Percentiles rank a stretch among this genome's conserved stretches.
Conservation (phyloP, 2,888 invertebrate species). For the Elysia crispata region DNA sequence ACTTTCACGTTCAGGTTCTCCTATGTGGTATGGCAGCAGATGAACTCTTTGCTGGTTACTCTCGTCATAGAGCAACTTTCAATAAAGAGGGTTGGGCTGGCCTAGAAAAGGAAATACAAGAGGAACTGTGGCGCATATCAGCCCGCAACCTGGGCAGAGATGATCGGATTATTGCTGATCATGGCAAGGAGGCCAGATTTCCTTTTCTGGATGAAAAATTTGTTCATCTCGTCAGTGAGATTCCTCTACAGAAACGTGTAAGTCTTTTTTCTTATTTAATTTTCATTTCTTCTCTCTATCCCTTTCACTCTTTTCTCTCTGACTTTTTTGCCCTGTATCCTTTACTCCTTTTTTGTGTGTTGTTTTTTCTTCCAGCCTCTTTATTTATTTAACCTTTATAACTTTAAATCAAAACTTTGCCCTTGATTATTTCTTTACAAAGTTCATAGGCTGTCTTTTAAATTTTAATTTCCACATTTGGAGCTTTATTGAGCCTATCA, state of each 20-base stretch:
- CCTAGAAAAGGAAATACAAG: slow-evolving; percentile 82
- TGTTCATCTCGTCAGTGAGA: slow-evolving; percentile 78
- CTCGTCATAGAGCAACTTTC: slow-evolving; percentile 87
- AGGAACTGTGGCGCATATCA: slow-evolving; percentile 91
- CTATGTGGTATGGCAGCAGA: slow-evolving; percentile 97
- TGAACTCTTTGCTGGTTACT: slow-evolving; percentile 96
- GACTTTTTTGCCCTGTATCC: too few species aligned
- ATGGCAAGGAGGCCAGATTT: slow-evolving; percentile 85
- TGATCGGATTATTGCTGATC: slow-evolving; percentile 91
- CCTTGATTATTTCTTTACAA: too few species aligned
- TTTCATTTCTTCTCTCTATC: too few species aligned
- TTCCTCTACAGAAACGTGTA: slow-evolving; percentile 79
- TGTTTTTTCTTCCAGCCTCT: too few species aligned
- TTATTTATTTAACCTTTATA: too few species aligned
- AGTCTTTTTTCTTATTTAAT: slow-evolving; percentile 33
- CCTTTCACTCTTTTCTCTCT: too few species aligned
- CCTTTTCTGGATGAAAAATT: slow-evolving; percentile 82
- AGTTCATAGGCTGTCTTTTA: too few species aligned
- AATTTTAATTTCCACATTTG: too few species aligned
- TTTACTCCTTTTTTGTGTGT: too few species aligned
- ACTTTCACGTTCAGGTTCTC: slow-evolving; percentile 82
- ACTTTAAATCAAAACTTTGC: too few species aligned
- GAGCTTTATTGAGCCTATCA: too few species aligned
- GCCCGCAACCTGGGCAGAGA: slow-evolving; percentile 95
- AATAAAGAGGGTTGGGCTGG: slow-evolving; percentile 78